Base-by-base conservation (phyloP, 1,140 invertebrate genomes). In the Drosophila equinoxialis region DNA sequence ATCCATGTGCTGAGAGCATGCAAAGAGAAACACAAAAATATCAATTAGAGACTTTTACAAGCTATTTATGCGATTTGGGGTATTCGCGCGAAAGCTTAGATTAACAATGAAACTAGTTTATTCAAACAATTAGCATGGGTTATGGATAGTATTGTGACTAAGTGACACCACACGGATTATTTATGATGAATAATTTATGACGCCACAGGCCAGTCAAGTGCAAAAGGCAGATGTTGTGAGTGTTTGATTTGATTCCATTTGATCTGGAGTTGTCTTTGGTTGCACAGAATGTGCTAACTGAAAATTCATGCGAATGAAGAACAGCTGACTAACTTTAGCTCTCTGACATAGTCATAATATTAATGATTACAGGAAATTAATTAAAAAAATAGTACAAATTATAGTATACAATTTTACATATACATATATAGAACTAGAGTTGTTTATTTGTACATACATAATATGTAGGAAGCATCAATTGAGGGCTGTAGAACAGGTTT, bases 21-120 rank as follows among this genome's bases (percentile, higher is more conserved):
- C n/a, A 8, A 45, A 37, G 60, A 17, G n/a, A n/a, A n/a, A n/a
- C n/a, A 20, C 20, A 23, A 23, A 20, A 23, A 41, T 54, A 30
- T 54, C 10, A 23, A 60, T 26, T 60, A 68, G 10, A 41, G 20
- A 11, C 42, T 23, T 10, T 71, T 71, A 71, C 33, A 37, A 59
- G 17, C 57, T 59, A 59, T 37, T 59, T 59, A 59, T 35, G 17
- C 10, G 14, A 35, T 59, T 39, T 35, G 7, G 3, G 3, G 6
- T 30, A 35, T 59, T 59, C n/a, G 33, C 57, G 33, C 14, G 33
- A 59, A 59, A 59, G 17, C 35, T 37, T 37, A 59, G 33, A 59
- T 39, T 59, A 37, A 59, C 26, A 59, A 20, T 59, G n/a, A 39
- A n/a, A 37, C 33, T 23, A 59, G 33, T 59, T 59, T 59, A 59